phyloP scores from a whole-genome alignment of 1,140 invertebrate genomes.

The Procambarus virginalis region DNA sequence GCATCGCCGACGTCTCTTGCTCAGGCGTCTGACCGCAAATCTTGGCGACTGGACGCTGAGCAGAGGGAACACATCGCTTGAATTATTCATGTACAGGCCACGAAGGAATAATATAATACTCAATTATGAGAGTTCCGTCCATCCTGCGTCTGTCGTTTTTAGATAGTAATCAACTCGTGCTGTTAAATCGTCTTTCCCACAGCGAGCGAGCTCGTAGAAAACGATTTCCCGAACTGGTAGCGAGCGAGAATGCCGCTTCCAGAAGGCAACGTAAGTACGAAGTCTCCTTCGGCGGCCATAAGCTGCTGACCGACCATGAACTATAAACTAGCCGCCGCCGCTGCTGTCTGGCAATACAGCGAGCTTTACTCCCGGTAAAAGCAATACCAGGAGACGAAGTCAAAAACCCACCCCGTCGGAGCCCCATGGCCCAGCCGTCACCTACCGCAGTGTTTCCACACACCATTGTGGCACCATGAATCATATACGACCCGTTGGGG shows the following conservation, averaged over 20 bases:
- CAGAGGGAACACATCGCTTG: background rate
- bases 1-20: background rate
- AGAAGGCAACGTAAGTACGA: background rate
- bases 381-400: background rate
- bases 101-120: background rate
- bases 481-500: background rate
- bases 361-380: background rate
- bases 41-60: background rate
- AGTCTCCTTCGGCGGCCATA: background rate
- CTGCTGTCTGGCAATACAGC: background rate
- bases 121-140: background rate
- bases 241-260: background rate
- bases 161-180: too few species aligned
- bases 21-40: background rate
- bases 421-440: background rate
- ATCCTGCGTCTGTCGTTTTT: background rate
- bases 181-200: background rate
- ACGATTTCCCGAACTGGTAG: too few species aligned
- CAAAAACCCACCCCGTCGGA: background rate
- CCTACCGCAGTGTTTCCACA: background rate
- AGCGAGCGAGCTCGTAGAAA: background rate
- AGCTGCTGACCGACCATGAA: conserved; percentile 1
- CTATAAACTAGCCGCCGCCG: background rate
- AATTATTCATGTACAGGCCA: background rate
- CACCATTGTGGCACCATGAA: background rate